Evolutionary conservation across 2,888 invertebrate genomes (phyloP), one percentile per base, ranked within the genome.

Genomic region (Blera fallax): DNA sequence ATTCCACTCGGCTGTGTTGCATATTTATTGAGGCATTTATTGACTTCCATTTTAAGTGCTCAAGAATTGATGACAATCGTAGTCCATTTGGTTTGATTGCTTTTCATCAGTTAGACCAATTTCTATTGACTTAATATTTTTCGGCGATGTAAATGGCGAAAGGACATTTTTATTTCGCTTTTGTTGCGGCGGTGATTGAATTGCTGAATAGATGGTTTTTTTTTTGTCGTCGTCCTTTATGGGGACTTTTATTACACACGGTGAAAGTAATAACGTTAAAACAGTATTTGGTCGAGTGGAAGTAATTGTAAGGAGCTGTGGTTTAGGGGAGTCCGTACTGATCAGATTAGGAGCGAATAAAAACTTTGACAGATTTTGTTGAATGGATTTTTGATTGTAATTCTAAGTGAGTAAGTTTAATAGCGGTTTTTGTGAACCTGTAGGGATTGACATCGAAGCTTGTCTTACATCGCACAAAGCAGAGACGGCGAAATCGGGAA

Each of bases 41-140:
- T 58, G 74, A 56, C 50, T 74, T 45, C 54, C 56, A 45, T 48
- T 79, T 70, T 79, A 58, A 84, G 84, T 79, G 84, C 64, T 74
- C 58, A 34, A 64, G 45, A 76, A 74, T 79, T 84, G 74, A 84
- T 79, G 74, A 79, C 79, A 84, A 79, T 74, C 69, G 74, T 43
- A 70, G 74, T 79, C 74, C 84, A 84, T 84, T 84, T 74, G 74
- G 69, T 64, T 74, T 79, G 84, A 84, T 84, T 79, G 79, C 64
- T 84, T 84, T 84, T 84, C 84, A 84, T 79, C 70, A 70, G 74
- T 60, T 60, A 11, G 10, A 43, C 8, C 67, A 29, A 54, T 62
- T 78, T 40, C 34, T 56, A 56, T 84, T 56, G 73, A 64, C 62
- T 74, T 84, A 43, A 74, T 73, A 27, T 72, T 78, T 72, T 78